phyloP scores from a whole-genome alignment of 1,140 invertebrate genomes.

The Sarcophaga peregrina region DNA sequence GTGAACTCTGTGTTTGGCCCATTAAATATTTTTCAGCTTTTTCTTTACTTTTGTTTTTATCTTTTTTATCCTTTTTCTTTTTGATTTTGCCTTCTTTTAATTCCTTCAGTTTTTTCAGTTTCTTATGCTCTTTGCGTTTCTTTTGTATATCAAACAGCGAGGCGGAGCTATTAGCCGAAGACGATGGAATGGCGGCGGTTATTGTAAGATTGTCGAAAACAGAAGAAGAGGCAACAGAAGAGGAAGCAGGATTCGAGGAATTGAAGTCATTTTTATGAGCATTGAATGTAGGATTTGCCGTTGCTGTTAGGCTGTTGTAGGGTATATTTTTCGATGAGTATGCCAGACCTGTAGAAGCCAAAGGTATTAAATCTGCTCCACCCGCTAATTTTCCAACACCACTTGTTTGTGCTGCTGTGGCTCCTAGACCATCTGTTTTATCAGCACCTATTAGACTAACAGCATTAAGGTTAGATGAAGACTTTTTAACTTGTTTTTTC shows the following conservation, averaged over 20 bases:
- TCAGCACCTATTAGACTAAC: constrained; percentile 11
- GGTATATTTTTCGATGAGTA: constrained; percentile 47
- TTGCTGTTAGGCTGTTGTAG: constrained; percentile 43
- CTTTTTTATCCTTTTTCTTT: constrained; percentile 83
- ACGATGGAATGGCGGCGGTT: constrained; percentile 46
- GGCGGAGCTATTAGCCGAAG: neutral
- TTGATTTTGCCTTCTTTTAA: constrained; percentile 76
- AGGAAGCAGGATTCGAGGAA: neutral
- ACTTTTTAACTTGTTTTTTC: constrained; percentile 37
- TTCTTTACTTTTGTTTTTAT: constrained; percentile 72
- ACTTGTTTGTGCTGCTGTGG: neutral
- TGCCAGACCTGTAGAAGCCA: constrained; percentile 46
- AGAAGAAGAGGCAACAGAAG: neutral
- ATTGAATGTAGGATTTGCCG: constrained; percentile 8
- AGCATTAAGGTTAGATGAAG: neutral
- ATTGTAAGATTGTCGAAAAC: constrained; percentile 57
- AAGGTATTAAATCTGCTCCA: constrained; percentile 60
- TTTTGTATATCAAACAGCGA: constrained; percentile 51
- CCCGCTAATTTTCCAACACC: constrained; percentile 53
- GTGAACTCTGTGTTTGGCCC: neutral
- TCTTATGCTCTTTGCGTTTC: constrained; percentile 76
- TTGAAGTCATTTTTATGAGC: constrained; percentile 3
- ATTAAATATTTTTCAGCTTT: constrained; percentile 68
- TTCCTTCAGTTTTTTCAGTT: constrained; percentile 70
- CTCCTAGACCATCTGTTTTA: neutral